A percentile compares a stretch with the other conserved stretches of the same genome.
Conservation (phyloP, 2,797 vertebrate genomes). For the Phrynocephalus forsythii region DNA sequence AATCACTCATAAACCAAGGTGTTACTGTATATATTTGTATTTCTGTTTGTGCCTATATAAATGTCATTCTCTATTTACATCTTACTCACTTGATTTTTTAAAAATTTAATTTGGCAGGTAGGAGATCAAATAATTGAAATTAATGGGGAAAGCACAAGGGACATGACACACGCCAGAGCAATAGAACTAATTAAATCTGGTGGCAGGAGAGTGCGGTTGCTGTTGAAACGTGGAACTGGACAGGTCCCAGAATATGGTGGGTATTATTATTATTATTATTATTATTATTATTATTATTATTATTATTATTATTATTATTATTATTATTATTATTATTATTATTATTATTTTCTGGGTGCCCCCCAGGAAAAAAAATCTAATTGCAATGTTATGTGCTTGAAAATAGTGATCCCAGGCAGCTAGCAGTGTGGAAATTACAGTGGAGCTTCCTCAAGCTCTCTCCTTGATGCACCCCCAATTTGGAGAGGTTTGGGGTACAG, state of each 20-base stretch:
- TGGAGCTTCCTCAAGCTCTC: no score
- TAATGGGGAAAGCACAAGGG: conserved; percentile 95
- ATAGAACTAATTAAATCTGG: conserved; percentile 99
- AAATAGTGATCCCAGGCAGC: no score
- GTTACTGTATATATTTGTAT: neutral
- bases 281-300: conserved; percentile 8
- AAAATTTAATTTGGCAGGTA: conserved; percentile 81
- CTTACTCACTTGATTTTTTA: conserved; percentile 68
- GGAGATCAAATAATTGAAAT: conserved; percentile 99
- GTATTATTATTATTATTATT: conserved; percentile 73
- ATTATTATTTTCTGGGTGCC: no score
- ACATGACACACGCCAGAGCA: conserved; percentile 96
- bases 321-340: no score
- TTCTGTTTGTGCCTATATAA: conserved; percentile 40
- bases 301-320: neutral
- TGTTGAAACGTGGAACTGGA: conserved; percentile 95
- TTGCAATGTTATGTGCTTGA: no score
- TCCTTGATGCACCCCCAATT: no score
- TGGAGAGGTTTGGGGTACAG: no score
- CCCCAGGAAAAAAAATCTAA: no score
- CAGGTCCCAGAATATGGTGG: conserved; percentile 98
- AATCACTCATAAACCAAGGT: no score
- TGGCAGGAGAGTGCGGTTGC: conserved; percentile 90
- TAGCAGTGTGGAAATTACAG: no score
- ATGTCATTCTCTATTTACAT: conserved; percentile 59